Evolutionary conservation across 2,888 invertebrate species (phyloP).

Genomic region (Caenorhabditis virilis): DNA sequence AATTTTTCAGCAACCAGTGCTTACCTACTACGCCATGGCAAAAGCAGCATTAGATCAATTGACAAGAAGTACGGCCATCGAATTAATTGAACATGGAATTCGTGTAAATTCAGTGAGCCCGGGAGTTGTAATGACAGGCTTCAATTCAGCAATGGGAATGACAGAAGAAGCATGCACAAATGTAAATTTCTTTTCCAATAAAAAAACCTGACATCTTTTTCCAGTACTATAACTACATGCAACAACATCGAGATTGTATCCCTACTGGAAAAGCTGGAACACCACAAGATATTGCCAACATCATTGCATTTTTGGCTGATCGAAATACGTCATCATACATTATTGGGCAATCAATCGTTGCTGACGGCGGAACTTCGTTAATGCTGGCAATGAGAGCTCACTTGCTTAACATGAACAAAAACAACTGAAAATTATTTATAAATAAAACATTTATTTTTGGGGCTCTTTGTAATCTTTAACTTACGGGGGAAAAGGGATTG

Average conservation of each 20-base stretch:
- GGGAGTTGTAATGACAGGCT: constrained; percentile 12
- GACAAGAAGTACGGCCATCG: constrained; percentile 18
- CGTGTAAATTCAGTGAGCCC: constrained; percentile 14
- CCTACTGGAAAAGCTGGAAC: constrained; percentile 9
- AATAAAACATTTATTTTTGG: no score
- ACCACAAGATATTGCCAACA: constrained; percentile 19
- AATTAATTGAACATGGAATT: constrained; percentile 9
- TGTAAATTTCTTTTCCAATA: no score
- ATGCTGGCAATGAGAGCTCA: constrained; percentile 11
- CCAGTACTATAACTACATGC: constrained; percentile 13
- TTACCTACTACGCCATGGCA: constrained; percentile 15
- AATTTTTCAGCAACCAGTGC: constrained; percentile 9
- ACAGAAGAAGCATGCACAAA: constrained; percentile 3
- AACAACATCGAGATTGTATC: constrained; percentile 9
- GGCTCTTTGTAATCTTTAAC: no score
- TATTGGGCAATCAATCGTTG: constrained; percentile 22
- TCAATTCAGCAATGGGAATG: constrained; percentile 14
- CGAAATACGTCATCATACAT: constrained; percentile 16
- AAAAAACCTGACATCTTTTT: no score
- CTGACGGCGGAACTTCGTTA: constrained; percentile 19
- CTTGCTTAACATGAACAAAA: constrained; percentile 8
- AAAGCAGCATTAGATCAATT: constrained; percentile 27
- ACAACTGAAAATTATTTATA: no score
- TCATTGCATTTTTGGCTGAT: constrained; percentile 29
- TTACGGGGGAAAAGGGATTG: no score